Evolutionary conservation across 2,888 invertebrate genomes (phyloP).

Genomic region (Amorpha juglandis): DNA sequence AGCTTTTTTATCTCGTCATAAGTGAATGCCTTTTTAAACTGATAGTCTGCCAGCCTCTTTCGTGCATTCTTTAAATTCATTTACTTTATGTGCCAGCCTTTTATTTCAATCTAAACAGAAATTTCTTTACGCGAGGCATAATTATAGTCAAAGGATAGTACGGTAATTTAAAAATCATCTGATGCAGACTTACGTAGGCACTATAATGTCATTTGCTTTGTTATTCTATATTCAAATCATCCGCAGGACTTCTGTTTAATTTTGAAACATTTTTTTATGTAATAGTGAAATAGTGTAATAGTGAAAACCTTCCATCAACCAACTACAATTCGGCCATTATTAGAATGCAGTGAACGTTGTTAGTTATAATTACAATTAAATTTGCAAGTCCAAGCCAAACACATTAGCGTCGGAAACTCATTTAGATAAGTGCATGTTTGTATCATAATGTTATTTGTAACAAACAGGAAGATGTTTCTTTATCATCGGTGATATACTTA

Average conservation of each 20-base stretch:
- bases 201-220: too few species aligned
- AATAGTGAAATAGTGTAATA: background rate
- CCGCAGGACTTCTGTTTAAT: too few species aligned
- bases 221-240: too few species aligned
- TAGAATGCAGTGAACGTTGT: background rate
- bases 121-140: background rate
- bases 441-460: conserved; percentile 12
- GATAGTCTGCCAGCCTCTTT: conserved; percentile 8
- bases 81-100: conserved; percentile 4
- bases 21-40: conserved; percentile 22
- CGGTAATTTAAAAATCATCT: background rate
- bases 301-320: background rate
- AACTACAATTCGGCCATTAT: background rate
- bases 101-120: background rate
- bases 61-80: conserved; percentile 16
- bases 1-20: conserved; percentile 13
- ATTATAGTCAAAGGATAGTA: background rate
- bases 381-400: conserved; percentile 15
- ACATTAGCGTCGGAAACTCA: conserved; percentile 8
- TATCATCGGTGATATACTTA: conserved; percentile 3
- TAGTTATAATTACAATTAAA: conserved; percentile 15
- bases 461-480: conserved; percentile 5
- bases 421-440: conserved; percentile 23
- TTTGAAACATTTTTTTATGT: too few species aligned
- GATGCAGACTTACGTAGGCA: too few species aligned